Conservation (phyloP, 2,113 vertebrate species). For the Atlantisia rogersi region DNA sequence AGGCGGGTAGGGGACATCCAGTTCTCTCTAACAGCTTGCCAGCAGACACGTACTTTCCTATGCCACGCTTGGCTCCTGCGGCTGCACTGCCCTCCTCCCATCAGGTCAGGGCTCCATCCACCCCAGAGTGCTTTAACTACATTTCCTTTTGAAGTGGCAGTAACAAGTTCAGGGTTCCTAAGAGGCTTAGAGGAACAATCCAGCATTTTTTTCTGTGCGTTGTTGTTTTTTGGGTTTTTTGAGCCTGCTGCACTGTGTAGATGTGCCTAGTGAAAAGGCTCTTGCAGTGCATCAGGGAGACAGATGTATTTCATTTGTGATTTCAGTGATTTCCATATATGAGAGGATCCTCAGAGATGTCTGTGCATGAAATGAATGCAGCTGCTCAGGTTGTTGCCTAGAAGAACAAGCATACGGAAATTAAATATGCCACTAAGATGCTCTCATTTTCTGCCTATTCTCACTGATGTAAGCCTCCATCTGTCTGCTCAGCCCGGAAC, state of each 20-base stretch:
- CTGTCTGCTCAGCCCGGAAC: neutral
- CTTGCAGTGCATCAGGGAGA: neutral
- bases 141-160: constrained; percentile 9
- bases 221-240: neutral
- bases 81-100: neutral
- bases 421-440: neutral
- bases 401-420: constrained; percentile 12
- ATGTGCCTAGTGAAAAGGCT: neutral
- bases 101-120: neutral
- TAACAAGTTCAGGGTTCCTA: neutral
- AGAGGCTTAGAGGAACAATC: neutral
- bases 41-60: neutral
- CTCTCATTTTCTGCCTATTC: neutral
- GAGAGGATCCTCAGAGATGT: constrained; percentile 38
- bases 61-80: neutral
- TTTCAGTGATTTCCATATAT: constrained; percentile 23
- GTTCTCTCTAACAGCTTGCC: neutral
- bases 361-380: constrained; percentile 31
- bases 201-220: neutral
- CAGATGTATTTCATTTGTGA: constrained; percentile 40
- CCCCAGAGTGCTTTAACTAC: neutral
- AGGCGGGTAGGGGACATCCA: neutral
- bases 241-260: neutral
- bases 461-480: constrained; percentile 1
- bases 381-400: constrained; percentile 27